These are phyloP conservation scores for Colostygia pectinataria DNA, from an alignment of 2,888 invertebrate species.

Conservation along the genomic window DNA sequence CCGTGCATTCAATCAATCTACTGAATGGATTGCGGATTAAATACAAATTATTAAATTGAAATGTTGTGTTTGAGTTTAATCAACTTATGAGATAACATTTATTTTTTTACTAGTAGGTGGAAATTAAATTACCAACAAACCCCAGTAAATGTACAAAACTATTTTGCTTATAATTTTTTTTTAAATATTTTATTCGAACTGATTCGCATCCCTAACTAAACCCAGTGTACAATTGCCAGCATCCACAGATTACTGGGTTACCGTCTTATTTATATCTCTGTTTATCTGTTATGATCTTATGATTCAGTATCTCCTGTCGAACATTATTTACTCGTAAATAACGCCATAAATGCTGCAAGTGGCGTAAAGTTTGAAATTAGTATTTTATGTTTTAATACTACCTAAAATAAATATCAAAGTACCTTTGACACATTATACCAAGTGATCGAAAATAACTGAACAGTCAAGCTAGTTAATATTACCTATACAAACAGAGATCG, in stretches of 20 bases:
- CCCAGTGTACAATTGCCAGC: slow-evolving; percentile 5
- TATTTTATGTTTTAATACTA: slow-evolving; percentile 1
- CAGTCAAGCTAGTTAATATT: no score
- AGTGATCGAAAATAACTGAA: no score
- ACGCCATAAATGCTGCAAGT: neutral
- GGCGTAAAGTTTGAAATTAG: neutral
- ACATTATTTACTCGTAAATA: slow-evolving; percentile 10
- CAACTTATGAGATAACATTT: no score
- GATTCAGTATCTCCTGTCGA: slow-evolving; percentile 10
- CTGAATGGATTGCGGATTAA: neutral
- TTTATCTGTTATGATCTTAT: slow-evolving; percentile 12
- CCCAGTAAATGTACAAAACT: neutral
- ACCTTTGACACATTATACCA: no score
- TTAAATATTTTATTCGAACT: no score
- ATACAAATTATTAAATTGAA: neutral
- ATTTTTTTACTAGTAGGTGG: no score
- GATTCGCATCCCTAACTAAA: slow-evolving; percentile 13
- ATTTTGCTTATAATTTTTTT: neutral
- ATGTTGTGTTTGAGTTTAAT: no score
- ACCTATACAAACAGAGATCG: no score
- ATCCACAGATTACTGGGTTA: slow-evolving; percentile 14
- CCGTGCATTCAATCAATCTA: neutral
- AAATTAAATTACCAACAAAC: no score
- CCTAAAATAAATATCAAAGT: no score
- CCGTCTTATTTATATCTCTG: slow-evolving; percentile 9